phyloP scores from a whole-genome alignment of 2,113 vertebrate genomes.

The Scolopax mira region DNA sequence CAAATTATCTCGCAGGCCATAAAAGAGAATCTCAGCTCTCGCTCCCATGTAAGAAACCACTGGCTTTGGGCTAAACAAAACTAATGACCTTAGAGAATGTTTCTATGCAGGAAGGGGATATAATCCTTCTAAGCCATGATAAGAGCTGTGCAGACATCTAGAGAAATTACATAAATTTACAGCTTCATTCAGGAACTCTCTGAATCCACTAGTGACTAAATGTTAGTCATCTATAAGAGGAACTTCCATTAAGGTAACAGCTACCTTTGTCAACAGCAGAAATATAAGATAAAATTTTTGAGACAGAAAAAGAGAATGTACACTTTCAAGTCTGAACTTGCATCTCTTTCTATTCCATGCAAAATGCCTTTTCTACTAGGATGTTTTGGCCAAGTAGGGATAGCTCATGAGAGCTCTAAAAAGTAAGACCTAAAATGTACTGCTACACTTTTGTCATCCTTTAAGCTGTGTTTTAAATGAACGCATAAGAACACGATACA shows the following conservation, averaged over 20 bases:
- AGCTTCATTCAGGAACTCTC: background rate
- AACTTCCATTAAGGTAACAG: background rate
- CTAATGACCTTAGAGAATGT: background rate
- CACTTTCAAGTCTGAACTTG: background rate
- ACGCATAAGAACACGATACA: background rate
- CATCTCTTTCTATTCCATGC: background rate
- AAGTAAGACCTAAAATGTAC: background rate
- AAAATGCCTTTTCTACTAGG: background rate
- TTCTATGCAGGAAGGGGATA: background rate
- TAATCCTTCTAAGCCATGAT: background rate
- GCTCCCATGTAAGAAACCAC: background rate
- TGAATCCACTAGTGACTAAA: background rate
- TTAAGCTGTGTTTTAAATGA: background rate
- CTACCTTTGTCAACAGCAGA: background rate
- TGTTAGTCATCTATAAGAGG: background rate
- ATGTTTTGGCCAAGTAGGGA: background rate
- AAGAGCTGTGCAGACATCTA: background rate
- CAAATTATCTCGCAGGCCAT: background rate
- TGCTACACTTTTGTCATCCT: background rate
- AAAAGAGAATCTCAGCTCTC: background rate
- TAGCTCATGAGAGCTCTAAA: background rate
- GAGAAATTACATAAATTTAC: background rate
- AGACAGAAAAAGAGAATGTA: background rate
- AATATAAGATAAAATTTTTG: background rate
- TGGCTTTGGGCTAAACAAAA: background rate